phyloP scores from a whole-genome alignment of 1,140 invertebrate species.

The Nasonia giraulti region DNA sequence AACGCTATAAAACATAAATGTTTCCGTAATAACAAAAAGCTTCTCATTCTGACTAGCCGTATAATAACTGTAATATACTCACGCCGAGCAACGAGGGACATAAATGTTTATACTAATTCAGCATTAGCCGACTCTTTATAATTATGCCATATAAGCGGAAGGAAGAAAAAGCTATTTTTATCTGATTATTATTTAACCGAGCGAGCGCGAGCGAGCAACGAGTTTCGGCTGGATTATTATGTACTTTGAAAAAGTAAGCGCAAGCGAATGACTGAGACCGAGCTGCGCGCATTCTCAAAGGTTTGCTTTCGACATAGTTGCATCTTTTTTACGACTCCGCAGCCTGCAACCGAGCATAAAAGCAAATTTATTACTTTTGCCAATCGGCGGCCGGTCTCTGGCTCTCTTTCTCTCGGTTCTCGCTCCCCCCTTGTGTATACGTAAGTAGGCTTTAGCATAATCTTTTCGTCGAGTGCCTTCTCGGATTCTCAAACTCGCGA shows the following conservation, averaged over 20 bases:
- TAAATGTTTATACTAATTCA: constrained; percentile 48
- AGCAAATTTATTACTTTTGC: constrained; percentile 54
- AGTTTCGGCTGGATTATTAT: constrained; percentile 39
- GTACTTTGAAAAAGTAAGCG: constrained; percentile 41
- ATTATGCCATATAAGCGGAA: constrained; percentile 38
- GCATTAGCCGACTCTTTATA: constrained; percentile 41
- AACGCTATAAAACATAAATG: constrained; percentile 49
- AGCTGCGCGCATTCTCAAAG: constrained; percentile 39
- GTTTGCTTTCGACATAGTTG: constrained; percentile 51
- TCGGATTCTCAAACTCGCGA: constrained; percentile 35
- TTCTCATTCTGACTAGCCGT: constrained; percentile 23
- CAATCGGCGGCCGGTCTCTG: constrained; percentile 30
- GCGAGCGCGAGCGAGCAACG: not conserved
- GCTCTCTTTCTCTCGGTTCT: constrained; percentile 18
- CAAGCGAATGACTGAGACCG: constrained; percentile 25
- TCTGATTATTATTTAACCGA: constrained; percentile 43
- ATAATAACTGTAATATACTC: not conserved
- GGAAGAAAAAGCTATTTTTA: constrained; percentile 39
- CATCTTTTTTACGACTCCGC: constrained; percentile 52
- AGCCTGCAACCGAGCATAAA: constrained; percentile 52
- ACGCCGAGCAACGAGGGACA: not conserved
- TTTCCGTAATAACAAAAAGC: constrained; percentile 49
- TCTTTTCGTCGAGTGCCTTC: constrained; percentile 51
- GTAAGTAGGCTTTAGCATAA: constrained; percentile 53
- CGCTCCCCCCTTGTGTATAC: not conserved